Evolutionary conservation across 1,140 invertebrate genomes (phyloP).

Genomic region (Cyphomyrmex costatus): DNA sequence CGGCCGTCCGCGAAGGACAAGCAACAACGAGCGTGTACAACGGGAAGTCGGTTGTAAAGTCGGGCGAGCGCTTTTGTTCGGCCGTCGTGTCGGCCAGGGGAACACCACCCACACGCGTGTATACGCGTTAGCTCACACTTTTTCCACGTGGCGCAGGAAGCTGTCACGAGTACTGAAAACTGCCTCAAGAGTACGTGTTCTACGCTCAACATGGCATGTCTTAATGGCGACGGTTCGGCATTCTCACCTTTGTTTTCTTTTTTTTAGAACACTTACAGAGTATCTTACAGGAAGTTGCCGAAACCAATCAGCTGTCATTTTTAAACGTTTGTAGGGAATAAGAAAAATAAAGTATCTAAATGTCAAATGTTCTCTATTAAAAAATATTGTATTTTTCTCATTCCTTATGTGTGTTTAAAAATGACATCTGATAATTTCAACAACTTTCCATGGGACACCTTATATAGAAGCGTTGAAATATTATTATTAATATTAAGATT

Average conservation of each 20-base stretch:
- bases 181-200: slow-evolving; percentile 8
- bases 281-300: no score
- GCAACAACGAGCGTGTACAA: slow-evolving; percentile 8
- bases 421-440: no score
- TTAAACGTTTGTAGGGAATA: no score
- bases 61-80: slow-evolving; percentile 62
- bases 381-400: no score
- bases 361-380: no score
- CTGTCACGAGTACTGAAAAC: slow-evolving; percentile 66
- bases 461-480: no score
- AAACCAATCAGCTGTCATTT: no score
- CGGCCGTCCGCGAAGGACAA: slow-evolving; percentile 49
- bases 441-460: no score
- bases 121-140: slow-evolving; percentile 13
- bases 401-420: no score
- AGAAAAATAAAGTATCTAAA: no score
- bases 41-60: slow-evolving; percentile 78
- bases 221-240: neutral
- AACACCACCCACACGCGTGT: neutral
- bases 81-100: neutral
- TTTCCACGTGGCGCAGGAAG: slow-evolving; percentile 72
- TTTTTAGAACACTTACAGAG: neutral
- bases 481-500: no score
- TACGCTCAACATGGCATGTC: slow-evolving; percentile 28
- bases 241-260: neutral